Percentiles rank a stretch among this genome's conserved stretches.
phyloP scores from a whole-genome alignment of 1,140 invertebrate genomes.

The Phocides pigmalion region DNA sequence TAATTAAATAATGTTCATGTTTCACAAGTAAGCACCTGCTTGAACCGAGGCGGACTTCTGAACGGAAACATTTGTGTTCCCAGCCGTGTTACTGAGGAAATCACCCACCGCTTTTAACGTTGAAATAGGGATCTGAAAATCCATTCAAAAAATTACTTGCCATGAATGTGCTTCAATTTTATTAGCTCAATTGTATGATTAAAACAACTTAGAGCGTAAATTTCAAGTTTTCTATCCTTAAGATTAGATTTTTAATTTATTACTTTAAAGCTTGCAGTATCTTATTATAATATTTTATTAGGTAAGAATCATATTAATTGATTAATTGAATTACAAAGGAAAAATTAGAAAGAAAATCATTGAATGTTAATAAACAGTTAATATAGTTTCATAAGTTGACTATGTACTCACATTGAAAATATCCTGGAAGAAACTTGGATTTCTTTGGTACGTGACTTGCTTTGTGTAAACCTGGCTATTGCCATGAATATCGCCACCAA shows the following conservation, averaged over 20 bases:
- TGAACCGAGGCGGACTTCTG: slow-evolving; percentile 68
- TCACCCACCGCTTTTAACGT: slow-evolving; percentile 69
- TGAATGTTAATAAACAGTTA: too few species aligned
- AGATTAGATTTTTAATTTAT: too few species aligned
- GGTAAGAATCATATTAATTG: too few species aligned
- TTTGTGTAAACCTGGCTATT: slow-evolving; percentile 56
- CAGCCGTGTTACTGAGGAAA: slow-evolving; percentile 68
- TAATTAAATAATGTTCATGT: slow-evolving; percentile 30
- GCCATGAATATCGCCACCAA: slow-evolving; percentile 37
- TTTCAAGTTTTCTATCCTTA: too few species aligned
- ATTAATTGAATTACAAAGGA: too few species aligned
- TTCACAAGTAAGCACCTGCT: slow-evolving; percentile 60
- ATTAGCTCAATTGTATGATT: too few species aligned
- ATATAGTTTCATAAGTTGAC: too few species aligned
- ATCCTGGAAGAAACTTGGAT: slow-evolving; percentile 68
- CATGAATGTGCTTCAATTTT: not conserved
- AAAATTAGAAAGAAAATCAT: too few species aligned
- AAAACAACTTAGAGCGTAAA: too few species aligned
- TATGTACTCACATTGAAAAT: slow-evolving; percentile 72
- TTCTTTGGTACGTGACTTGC: slow-evolving; percentile 56
- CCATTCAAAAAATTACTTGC: slow-evolving; percentile 27
- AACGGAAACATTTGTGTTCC: slow-evolving; percentile 65
- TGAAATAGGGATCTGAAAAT: slow-evolving; percentile 75
- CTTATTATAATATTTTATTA: too few species aligned
- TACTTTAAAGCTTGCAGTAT: too few species aligned